Evolutionary conservation across 2,113 vertebrate species (phyloP).

Genomic region (Halcyon senegalensis): DNA sequence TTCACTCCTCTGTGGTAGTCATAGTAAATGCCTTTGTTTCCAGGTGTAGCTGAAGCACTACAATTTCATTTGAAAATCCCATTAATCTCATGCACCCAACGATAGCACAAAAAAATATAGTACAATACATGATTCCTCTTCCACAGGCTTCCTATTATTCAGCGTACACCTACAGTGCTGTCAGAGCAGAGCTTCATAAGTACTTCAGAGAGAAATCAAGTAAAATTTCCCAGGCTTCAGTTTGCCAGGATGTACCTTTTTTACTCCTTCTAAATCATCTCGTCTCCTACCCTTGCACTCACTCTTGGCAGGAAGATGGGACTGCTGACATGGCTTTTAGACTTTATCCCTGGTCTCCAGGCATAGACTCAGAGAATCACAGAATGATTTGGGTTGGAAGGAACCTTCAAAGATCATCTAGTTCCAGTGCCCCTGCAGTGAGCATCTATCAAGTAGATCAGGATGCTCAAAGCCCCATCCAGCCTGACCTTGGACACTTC

Average conservation of each 20-base stretch:
- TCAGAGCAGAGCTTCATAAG: background rate
- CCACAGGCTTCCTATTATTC: background rate
- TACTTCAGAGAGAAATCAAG: background rate
- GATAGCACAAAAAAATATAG: background rate
- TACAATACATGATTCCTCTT: background rate
- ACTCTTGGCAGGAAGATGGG: background rate
- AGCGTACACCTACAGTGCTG: background rate
- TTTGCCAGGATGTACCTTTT: background rate
- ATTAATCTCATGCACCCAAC: conserved; percentile 1
- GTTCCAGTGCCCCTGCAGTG: background rate
- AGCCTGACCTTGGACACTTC: background rate
- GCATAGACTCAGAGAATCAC: background rate
- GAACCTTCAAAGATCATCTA: fast-evolving
- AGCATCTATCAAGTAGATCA: background rate
- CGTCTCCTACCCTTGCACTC: background rate
- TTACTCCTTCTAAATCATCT: background rate
- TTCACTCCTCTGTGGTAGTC: background rate
- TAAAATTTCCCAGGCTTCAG: background rate
- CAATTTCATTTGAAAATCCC: background rate
- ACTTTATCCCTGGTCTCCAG: background rate
- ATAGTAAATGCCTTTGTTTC: conserved; percentile 34
- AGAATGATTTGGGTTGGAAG: background rate
- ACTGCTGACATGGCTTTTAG: background rate
- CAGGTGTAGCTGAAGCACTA: background rate
- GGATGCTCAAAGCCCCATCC: background rate